Evolutionary conservation across 37 sponge, comb jelly and placozoan genomes (phyloP), one percentile per base, ranked within the genome.

Genomic region (Bolinopsis microptera): DNA sequence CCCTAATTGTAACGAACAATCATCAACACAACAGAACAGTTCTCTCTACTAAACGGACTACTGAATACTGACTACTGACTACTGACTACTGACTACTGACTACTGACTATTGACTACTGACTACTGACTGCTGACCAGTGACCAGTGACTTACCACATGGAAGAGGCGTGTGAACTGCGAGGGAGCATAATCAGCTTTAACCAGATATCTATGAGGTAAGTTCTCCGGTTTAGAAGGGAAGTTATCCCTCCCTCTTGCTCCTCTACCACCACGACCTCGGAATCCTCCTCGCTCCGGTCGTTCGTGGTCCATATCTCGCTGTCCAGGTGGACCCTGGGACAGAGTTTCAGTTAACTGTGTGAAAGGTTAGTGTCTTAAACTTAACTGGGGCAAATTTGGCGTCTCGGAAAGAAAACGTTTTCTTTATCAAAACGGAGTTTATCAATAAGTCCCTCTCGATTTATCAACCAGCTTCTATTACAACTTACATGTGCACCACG

Each of bases 161-260:
- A 33, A 86, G 61, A 86, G 90, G 26, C 35, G 32, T 1, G 26
- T 40, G 28, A 41, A 39, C 31, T 86, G 90, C 0, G 41, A 24
- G 1, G 61, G 90, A 1, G 41, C 39, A 25, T 86, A 86, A 1
- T 86, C 90, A 0, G 25, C 26, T 39, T 40, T 86, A 28, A 86
- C 90, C 3, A 86, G 90, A 27, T 86, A 86, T 13, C 90, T 13
- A 38, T 86, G 90, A 27, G 90, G 90, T 38, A 86, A 27, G 35
- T 86, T 30, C 2, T 35, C 36, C 0, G 90, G 90, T 30, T 26
- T 13, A 5, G 40, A 28, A 8, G 90, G 90, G 8, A 32, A 34
- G 27, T 77, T 31, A 32, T 32, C 80, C 9, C 35, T 32, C 1
- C 33, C 33, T 18, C 80, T 34, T 32, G 33, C 36, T 32, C 80